Conservation (phyloP, 30 jellyfish, hydroid and myxozoan species). For the Mastigias papua region DNA sequence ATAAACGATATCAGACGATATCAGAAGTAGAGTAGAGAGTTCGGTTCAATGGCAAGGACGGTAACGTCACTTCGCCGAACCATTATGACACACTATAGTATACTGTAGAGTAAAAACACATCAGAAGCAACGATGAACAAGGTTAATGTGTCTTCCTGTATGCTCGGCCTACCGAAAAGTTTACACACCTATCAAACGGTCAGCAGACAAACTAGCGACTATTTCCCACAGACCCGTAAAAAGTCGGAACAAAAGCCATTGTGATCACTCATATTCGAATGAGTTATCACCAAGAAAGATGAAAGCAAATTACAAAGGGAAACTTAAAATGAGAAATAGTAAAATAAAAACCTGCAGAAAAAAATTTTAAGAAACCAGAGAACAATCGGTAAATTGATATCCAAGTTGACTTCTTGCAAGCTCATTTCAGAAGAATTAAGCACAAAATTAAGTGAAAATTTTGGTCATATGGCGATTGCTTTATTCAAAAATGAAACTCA, state of each 20-base stretch:
- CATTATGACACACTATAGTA: too few species aligned
- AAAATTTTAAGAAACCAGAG: not conserved
- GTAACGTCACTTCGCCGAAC: too few species aligned
- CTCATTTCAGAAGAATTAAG: slow-evolving; percentile 4
- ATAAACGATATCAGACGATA: too few species aligned
- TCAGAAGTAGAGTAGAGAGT: too few species aligned
- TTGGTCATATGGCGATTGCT: slow-evolving; percentile 5
- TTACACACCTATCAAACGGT: not conserved
- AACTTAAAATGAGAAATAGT: not conserved
- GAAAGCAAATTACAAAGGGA: not conserved
- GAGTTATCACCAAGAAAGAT: not conserved
- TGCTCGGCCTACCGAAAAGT: too few species aligned
- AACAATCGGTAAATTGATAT: not conserved
- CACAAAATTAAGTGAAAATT: not conserved
- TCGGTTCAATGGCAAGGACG: too few species aligned
- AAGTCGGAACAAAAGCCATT: not conserved
- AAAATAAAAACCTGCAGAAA: not conserved
- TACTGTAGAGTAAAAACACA: too few species aligned
- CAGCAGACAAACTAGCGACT: not conserved
- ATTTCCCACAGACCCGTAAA: not conserved
- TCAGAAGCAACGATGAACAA: too few species aligned
- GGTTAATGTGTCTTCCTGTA: too few species aligned
- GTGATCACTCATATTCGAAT: not conserved
- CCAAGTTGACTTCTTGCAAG: not conserved
- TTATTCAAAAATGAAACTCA: not conserved